Evolutionary conservation across 1,140 invertebrate species (phyloP).

Genomic region (Melitaea cinxia): DNA sequence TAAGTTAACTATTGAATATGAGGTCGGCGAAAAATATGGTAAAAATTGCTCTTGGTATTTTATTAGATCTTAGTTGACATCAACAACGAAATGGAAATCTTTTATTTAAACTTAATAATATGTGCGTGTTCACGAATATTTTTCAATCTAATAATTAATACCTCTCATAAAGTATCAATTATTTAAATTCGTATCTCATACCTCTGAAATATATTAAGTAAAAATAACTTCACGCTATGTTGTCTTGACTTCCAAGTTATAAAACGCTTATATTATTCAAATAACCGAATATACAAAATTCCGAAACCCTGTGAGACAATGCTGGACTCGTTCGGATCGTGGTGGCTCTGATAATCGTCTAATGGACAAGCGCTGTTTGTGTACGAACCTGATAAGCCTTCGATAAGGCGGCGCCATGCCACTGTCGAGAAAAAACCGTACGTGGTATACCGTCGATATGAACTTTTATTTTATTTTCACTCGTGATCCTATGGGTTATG

Average conservation of each 20-base stretch:
- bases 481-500: not conserved
- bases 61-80: too few species aligned
- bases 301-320: constrained; percentile 64
- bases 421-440: constrained; percentile 42
- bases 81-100: too few species aligned
- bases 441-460: constrained; percentile 9
- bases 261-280: not conserved
- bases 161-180: too few species aligned
- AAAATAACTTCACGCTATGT: not conserved
- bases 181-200: too few species aligned
- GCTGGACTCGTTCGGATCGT: constrained; percentile 38
- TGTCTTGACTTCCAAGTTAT: not conserved
- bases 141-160: too few species aligned
- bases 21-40: too few species aligned
- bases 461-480: not conserved
- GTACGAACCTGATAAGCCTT: constrained; percentile 65
- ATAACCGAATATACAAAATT: constrained; percentile 43
- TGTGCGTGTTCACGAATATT: too few species aligned
- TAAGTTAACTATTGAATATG: too few species aligned
- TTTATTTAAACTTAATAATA: too few species aligned
- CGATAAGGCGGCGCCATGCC: constrained; percentile 76
- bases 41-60: too few species aligned
- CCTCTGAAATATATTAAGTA: not conserved
- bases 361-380: constrained; percentile 79
- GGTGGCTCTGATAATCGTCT: constrained; percentile 76